phyloP scores from a whole-genome alignment of 2,113 vertebrate genomes.

The Aegithalos caudatus region DNA sequence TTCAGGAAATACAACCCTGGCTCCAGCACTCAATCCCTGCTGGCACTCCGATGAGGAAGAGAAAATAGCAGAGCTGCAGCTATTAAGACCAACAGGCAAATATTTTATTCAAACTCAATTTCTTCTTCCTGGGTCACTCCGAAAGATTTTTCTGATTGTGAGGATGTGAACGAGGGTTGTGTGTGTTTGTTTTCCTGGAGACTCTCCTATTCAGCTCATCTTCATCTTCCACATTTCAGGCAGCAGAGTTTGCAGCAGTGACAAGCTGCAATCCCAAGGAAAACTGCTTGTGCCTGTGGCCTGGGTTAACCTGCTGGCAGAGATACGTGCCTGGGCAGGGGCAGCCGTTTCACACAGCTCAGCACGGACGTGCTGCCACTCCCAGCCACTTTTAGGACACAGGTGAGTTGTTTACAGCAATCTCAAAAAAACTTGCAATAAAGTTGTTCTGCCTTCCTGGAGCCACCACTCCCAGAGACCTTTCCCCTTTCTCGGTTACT shows the following conservation, averaged over 20 bases:
- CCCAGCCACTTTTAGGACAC: constrained; percentile 20
- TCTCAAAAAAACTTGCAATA: neutral
- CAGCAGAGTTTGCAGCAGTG: neutral
- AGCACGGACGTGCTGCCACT: constrained; percentile 15
- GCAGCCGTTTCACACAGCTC: constrained; percentile 11
- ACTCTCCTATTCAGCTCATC: neutral
- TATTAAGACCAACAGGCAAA: neutral
- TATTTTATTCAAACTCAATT: neutral
- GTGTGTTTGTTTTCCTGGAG: neutral
- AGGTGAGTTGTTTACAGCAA: neutral
- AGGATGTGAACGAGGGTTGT: neutral
- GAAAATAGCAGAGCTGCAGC: constrained; percentile 5
- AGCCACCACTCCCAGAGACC: neutral
- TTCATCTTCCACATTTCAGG: neutral
- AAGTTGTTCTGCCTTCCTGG: neutral
- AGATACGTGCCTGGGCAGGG: constrained; percentile 27
- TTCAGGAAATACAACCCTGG: constrained; percentile 42
- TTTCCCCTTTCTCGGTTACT: neutral
- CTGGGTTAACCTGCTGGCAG: constrained; percentile 29
- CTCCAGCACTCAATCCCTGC: neutral
- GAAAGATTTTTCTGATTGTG: neutral
- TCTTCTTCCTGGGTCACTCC: neutral
- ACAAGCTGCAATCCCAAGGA: neutral
- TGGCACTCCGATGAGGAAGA: neutral
- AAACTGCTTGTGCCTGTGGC: neutral